Conservation (phyloP, 2,888 invertebrate genomes). For the Linnaemya tessellans region DNA sequence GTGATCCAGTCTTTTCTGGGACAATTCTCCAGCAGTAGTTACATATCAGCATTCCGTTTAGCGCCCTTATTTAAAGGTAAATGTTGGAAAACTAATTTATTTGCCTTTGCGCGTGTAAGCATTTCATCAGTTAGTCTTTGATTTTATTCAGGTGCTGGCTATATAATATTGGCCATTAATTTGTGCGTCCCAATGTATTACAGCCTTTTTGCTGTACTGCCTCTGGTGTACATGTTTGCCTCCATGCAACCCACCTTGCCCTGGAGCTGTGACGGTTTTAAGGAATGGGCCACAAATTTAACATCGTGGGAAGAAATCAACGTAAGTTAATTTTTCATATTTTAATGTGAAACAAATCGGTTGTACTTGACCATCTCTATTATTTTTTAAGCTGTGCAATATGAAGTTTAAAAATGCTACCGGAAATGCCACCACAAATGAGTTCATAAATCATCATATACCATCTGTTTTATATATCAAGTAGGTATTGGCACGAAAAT, state of each 20-base stretch:
- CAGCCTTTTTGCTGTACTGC: conserved; percentile 92
- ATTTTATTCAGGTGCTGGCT: conserved; percentile 89
- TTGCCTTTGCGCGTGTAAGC: neutral
- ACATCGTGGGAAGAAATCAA: conserved; percentile 61
- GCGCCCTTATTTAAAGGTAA: conserved; percentile 94
- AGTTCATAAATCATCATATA: conserved; percentile 70
- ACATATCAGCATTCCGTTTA: conserved; percentile 91
- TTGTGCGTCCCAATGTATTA: conserved; percentile 91
- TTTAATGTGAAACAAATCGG: no score
- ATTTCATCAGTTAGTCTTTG: neutral
- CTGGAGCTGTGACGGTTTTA: conserved; percentile 89
- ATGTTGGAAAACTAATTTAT: neutral
- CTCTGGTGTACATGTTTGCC: conserved; percentile 90
- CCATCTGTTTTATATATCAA: conserved; percentile 77
- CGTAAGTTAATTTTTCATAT: conserved; percentile 46
- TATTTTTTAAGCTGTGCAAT: conserved; percentile 49
- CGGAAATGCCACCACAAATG: conserved; percentile 23
- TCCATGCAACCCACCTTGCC: conserved; percentile 88
- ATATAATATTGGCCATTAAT: conserved; percentile 90
- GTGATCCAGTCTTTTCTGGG: conserved; percentile 95
- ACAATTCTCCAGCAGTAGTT: conserved; percentile 92
- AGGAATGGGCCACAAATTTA: conserved; percentile 67
- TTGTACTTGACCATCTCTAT: neutral
- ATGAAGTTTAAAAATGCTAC: conserved; percentile 39
- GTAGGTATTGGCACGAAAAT: no score